Base-by-base conservation (phyloP, 2,888 invertebrate species). In the Aphidius colemani region DNA sequence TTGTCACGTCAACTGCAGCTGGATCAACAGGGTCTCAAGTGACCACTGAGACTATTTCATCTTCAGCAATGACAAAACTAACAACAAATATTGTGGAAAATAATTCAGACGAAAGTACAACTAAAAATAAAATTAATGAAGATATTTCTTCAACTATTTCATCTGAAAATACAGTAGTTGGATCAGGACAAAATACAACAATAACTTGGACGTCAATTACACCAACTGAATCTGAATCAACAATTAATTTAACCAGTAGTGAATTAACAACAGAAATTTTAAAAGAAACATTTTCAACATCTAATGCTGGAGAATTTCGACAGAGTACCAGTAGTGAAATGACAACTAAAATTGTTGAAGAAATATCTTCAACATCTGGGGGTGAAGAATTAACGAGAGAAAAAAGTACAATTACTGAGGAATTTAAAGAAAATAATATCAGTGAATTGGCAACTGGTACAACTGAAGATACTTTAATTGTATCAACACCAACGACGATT, bases 391-490 rank as follows among this genome's bases (percentile, higher is more conserved):
- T 30, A 5, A 30, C 30, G 5, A 30, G 30, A 4, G 30, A 30
- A 30, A 30, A 2, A 30, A 30, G 30, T 30, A 30, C 30, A 30
- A 30, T 30, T 3, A 0, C 30, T 30, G 30, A 30, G 30, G 30
- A 30, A 30, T 4, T 2, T 30, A 30, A 30, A 30, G 30, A 30
- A 30, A 30, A 30, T 30, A 30, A 30, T 30, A 30, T 30, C 1
- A 30, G 30, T 2, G 30, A 5, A 4, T 30, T 30, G 1, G 2
- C 5, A 30, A 30, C 30, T 30, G 30, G 30, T 30, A 30, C 30
- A 30, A 30, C 30, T 30, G 30, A 45, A 8, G 64, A 63, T 11
- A 64, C 66, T 13, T 59, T 7, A 61, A 13, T 13, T 13, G 13
- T 13, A 13, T 13, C 67, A 45, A 61, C 63, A 10, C 40, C 53